Evolutionary conservation across 1,140 invertebrate species (phyloP).

Genomic region (Calliphora vicina): DNA sequence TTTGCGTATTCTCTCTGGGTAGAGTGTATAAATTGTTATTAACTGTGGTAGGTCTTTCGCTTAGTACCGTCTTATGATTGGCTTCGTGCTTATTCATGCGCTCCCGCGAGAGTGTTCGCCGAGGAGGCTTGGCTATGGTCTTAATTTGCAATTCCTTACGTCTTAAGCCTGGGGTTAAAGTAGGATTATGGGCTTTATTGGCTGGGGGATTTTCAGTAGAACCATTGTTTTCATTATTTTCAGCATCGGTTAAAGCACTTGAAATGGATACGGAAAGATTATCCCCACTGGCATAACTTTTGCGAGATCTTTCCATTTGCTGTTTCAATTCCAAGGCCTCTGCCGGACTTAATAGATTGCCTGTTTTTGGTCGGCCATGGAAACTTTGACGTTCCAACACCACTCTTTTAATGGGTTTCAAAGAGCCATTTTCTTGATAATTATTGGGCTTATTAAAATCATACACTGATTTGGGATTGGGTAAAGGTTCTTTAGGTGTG

Average conservation of each 20-base stretch:
- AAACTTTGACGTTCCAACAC: conserved; percentile 51
- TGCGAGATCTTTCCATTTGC: conserved; percentile 38
- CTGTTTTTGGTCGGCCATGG: conserved; percentile 37
- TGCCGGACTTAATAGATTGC: conserved; percentile 36
- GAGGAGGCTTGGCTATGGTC: conserved; percentile 27
- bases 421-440: conserved; percentile 32
- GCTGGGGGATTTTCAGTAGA: not conserved
- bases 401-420: conserved; percentile 48
- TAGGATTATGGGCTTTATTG: not conserved
- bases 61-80: conserved; percentile 23
- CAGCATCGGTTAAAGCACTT: conserved; percentile 43
- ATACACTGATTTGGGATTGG: conserved; percentile 35
- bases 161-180: not conserved
- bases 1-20: not conserved
- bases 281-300: conserved; percentile 41
- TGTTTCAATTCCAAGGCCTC: conserved; percentile 36
- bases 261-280: conserved; percentile 41
- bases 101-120: conserved; percentile 28
- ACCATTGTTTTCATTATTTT: conserved; percentile 24
- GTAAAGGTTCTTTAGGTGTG: conserved; percentile 45
- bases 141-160: not conserved
- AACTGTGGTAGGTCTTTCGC: conserved; percentile 20
- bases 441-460: conserved; percentile 14
- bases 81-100: not conserved
- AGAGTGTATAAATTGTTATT: not conserved